Conservation (phyloP, 1,140 invertebrate species). For the Diachasma alloeum region DNA sequence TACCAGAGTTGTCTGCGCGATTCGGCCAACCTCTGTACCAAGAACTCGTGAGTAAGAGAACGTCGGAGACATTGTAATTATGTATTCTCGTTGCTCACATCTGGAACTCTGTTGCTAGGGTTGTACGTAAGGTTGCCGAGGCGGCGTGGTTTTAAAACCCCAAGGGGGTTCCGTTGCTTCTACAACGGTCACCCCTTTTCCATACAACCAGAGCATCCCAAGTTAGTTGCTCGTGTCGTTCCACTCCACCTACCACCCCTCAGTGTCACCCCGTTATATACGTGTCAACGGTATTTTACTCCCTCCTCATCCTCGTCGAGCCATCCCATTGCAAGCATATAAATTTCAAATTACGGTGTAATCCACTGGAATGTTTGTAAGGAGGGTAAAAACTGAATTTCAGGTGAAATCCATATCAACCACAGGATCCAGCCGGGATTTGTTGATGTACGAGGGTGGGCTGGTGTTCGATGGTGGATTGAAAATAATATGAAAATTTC, state of each 20-base stretch:
- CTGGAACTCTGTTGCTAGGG: constrained; percentile 31
- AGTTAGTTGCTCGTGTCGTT: constrained; percentile 9
- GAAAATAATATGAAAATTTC: constrained; percentile 1
- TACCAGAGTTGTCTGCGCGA: constrained; percentile 32
- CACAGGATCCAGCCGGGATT: not conserved
- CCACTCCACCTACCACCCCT: not conserved
- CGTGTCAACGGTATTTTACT: constrained; percentile 4
- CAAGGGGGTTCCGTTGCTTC: constrained; percentile 12
- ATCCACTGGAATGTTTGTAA: not conserved
- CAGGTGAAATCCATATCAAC: not conserved
- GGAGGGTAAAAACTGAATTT: not conserved
- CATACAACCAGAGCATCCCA: not conserved
- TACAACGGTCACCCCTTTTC: constrained; percentile 21
- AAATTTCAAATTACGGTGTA: constrained; percentile 8
- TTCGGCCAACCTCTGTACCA: constrained; percentile 26
- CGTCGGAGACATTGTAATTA: constrained; percentile 45
- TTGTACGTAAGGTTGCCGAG: not conserved
- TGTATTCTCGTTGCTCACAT: constrained; percentile 40
- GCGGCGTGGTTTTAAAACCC: constrained; percentile 14
- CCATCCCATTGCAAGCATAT: not conserved
- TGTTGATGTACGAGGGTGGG: not conserved
- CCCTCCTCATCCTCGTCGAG: not conserved
- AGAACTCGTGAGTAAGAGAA: constrained; percentile 31
- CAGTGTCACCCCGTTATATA: constrained; percentile 5
- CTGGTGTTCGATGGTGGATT: not conserved